Percentiles rank a stretch among this genome's conserved stretches.
These are phyloP conservation scores for Taenaris catops DNA, from an alignment of 2,888 invertebrate species.

Conservation along the genomic window DNA sequence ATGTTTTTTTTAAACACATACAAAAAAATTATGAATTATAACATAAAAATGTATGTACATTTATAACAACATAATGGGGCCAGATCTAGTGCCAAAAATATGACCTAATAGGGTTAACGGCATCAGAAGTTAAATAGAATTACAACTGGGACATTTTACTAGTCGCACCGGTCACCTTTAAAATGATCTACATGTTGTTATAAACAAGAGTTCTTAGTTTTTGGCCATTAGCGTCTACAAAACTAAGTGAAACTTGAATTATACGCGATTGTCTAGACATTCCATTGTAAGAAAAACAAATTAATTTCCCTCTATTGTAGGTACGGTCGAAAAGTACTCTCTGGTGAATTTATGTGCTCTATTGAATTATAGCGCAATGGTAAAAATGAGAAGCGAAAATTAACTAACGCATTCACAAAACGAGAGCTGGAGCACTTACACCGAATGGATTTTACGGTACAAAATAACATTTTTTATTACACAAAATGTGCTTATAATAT, in stretches of 20 bases:
- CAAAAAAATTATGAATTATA: too few relatives aligned
- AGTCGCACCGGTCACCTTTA: conserved; percentile 30
- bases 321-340: conserved; percentile 60
- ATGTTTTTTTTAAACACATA: too few relatives aligned
- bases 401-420: conserved; percentile 39
- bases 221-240: conserved; percentile 60
- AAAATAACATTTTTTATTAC: conserved; percentile 19
- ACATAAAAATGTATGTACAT: too few relatives aligned
- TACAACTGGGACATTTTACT: conserved; percentile 8
- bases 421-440: conserved; percentile 27
- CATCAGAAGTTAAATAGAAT: too few relatives aligned
- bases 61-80: too few relatives aligned
- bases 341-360: conserved; percentile 60
- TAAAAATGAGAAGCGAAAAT: conserved; percentile 51
- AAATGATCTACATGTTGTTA: conserved; percentile 44
- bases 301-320: conserved; percentile 68
- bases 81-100: too few relatives aligned
- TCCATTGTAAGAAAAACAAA: conserved; percentile 77
- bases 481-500: conserved; percentile 10
- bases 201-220: conserved; percentile 44
- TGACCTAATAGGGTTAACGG: too few relatives aligned
- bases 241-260: conserved; percentile 76
- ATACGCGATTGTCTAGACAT: conserved; percentile 74
- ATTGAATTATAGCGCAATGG: conserved; percentile 58
- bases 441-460: conserved; percentile 21